Percentiles rank a stretch among this genome's conserved stretches.
phyloP scores from a whole-genome alignment of 2,113 vertebrate species.

The Hypocryptadius cinnamomeus region DNA sequence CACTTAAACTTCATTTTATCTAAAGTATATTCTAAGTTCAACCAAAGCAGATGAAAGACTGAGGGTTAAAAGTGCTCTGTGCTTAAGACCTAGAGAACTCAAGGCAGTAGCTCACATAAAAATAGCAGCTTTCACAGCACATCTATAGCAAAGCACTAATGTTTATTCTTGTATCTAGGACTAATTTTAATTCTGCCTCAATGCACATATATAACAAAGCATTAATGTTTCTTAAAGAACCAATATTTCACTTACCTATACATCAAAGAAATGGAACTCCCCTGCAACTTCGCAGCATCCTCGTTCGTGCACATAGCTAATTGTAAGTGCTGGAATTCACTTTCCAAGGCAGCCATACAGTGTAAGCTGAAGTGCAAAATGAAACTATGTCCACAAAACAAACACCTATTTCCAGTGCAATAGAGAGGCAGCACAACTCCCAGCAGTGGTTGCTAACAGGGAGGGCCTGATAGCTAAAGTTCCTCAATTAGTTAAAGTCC shows the following conservation, averaged over 20 bases:
- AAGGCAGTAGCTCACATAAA: not conserved
- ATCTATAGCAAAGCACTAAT: not conserved
- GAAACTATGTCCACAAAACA: not conserved
- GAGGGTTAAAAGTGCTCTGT: not conserved
- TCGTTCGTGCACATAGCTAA: fast-evolving
- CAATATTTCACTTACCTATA: not conserved
- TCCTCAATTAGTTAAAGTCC: not conserved
- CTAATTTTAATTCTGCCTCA: not conserved
- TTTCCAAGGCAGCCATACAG: not conserved
- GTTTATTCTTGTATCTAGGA: not conserved
- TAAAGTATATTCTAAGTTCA: not conserved
- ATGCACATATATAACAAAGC: not conserved
- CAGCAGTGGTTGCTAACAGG: fast-evolving
- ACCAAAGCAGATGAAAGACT: not conserved
- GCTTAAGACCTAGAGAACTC: not conserved
- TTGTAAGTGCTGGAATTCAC: not conserved
- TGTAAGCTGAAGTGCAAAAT: not conserved
- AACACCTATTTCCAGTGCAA: not conserved
- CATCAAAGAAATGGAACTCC: not conserved
- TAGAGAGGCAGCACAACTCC: not conserved
- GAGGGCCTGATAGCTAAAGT: not conserved
- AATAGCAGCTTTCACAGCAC: not conserved
- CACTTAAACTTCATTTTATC: not conserved
- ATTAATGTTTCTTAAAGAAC: not conserved
- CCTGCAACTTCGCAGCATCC: not conserved